Conservation (phyloP, 1,140 invertebrate species). For the Papilio aristodemus region DNA sequence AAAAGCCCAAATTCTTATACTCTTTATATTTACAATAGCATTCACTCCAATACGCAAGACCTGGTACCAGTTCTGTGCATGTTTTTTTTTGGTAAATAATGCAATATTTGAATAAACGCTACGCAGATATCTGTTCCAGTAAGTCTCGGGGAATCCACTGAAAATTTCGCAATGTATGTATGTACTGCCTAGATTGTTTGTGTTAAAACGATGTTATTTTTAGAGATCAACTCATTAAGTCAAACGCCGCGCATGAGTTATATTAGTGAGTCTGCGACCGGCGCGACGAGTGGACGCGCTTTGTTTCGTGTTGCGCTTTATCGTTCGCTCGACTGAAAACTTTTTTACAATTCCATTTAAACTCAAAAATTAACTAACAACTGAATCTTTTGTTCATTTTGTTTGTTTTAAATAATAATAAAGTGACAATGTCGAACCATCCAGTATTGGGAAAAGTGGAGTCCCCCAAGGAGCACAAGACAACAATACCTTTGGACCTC, state of each 20-base stretch:
- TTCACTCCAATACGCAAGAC: too few species aligned
- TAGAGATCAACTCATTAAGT: slow-evolving; percentile 49
- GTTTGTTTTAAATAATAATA: slow-evolving; percentile 10
- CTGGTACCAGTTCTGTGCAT: too few species aligned
- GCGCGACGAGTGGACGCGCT: slow-evolving; percentile 29
- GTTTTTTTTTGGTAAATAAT: too few species aligned
- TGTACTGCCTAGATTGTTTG: not conserved
- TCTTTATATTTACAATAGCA: too few species aligned
- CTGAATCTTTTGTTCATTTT: not conserved
- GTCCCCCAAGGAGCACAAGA: slow-evolving; percentile 37
- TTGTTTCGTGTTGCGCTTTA: not conserved
- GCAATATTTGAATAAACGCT: too few species aligned
- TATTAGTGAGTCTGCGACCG: slow-evolving; percentile 36
- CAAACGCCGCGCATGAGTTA: slow-evolving; percentile 15
- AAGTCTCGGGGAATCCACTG: slow-evolving; percentile 22
- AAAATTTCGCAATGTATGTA: not conserved
- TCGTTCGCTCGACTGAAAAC: slow-evolving; percentile 11
- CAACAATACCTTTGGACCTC: slow-evolving; percentile 44
- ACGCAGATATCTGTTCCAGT: too few species aligned
- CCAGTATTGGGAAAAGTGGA: slow-evolving; percentile 43
- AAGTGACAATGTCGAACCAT: slow-evolving; percentile 40
- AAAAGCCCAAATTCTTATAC: too few species aligned
- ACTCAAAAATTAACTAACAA: not conserved
- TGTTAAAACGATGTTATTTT: slow-evolving; percentile 42
- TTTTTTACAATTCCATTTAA: slow-evolving; percentile 2